phyloP scores from a whole-genome alignment of 2,797 vertebrate species.

The Sebastes nivosus region DNA sequence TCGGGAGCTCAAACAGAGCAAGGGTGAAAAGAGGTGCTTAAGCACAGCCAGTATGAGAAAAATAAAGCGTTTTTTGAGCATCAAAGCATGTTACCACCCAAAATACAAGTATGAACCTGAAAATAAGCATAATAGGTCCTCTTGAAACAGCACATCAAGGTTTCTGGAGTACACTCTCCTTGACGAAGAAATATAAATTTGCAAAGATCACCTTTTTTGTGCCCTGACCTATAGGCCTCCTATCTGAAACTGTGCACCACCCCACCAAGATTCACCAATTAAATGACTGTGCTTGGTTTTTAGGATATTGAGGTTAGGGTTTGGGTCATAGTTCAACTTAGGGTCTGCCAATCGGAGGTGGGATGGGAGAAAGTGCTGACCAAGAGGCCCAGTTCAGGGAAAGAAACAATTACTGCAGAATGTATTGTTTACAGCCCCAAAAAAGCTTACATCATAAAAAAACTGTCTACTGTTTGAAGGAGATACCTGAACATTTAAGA shows the following conservation, averaged over 20 bases:
- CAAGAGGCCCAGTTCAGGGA: slow-evolving; percentile 25
- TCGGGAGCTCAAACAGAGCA: too few relatives aligned
- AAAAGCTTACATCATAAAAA: slow-evolving; percentile 3
- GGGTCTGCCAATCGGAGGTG: slow-evolving; percentile 13
- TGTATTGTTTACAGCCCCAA: slow-evolving; percentile 23
- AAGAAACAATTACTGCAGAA: slow-evolving; percentile 45
- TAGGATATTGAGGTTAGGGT: slow-evolving; percentile 37
- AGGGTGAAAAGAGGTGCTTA: too few relatives aligned
- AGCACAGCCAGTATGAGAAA: too few relatives aligned
- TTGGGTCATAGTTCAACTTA: slow-evolving; percentile 29
- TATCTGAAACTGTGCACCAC: neutral
- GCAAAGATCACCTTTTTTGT: neutral
- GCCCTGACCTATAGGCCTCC: neutral
- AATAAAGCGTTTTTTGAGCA: too few relatives aligned
- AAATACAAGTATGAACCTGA: too few relatives aligned
- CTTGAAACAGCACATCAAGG: neutral
- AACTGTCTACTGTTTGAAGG: neutral
- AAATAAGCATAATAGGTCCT: too few relatives aligned
- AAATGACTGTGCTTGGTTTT: slow-evolving; percentile 32
- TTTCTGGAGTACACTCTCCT: neutral
- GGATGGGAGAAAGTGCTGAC: slow-evolving; percentile 13
- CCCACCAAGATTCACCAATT: slow-evolving; percentile 20
- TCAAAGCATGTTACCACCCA: too few relatives aligned
- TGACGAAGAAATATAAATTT: neutral
- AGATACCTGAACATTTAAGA: neutral